Conservation (phyloP, 2,888 invertebrate genomes). For the Eupithecia exiguata region DNA sequence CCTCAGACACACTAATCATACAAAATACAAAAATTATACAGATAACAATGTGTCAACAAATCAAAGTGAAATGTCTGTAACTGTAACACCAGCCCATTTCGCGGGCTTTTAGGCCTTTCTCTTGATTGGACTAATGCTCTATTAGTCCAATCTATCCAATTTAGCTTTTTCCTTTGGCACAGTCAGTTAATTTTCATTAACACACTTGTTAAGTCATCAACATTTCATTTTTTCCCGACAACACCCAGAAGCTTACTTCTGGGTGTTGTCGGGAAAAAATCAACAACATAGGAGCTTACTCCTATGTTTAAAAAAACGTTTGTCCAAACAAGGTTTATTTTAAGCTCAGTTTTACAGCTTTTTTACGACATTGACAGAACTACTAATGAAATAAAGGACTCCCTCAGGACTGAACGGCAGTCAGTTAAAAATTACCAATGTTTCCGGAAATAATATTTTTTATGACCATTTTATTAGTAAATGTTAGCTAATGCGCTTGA, state of each 20-base stretch:
- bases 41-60: too few species aligned
- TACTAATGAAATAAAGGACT: constrained; percentile 41
- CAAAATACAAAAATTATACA: too few species aligned
- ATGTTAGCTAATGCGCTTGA: neutral
- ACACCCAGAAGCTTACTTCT: constrained; percentile 1
- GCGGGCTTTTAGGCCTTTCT: neutral
- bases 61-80: too few species aligned
- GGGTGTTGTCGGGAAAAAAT: too few species aligned
- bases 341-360: constrained; percentile 42
- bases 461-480: constrained; percentile 37
- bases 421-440: constrained; percentile 44
- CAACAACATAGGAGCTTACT: too few species aligned
- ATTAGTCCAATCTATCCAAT: neutral
- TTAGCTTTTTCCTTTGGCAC: neutral
- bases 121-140: too few species aligned
- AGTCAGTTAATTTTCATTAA: neutral
- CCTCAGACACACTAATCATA: too few species aligned
- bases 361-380: constrained; percentile 49
- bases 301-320: neutral
- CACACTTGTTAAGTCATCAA: neutral
- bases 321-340: constrained; percentile 17
- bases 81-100: too few species aligned
- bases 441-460: constrained; percentile 44
- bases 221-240: neutral
- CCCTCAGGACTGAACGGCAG: constrained; percentile 35